Base-by-base conservation (phyloP, 2,113 vertebrate genomes). In the Pogonocichla stellata region DNA sequence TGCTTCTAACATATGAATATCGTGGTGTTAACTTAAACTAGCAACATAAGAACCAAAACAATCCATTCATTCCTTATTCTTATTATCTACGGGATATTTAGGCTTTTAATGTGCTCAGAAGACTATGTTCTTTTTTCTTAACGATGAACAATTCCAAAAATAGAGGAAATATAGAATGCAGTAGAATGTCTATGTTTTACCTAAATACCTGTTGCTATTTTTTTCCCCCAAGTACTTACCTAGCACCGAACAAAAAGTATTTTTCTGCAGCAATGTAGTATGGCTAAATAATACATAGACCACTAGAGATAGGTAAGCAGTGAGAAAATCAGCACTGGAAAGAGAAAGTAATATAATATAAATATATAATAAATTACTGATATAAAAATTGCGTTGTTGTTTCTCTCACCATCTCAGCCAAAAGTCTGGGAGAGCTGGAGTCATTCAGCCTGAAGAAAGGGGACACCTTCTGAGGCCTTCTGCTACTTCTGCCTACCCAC, bases 271-370 rank as follows among this genome's bases (percentile, higher is more conserved):
- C 43, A 75, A 34, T 8, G 9, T 47, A 54, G 9, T 61, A 60
- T 10, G 2, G 14, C 3, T 60, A 54, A 62, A 34, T 53, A 70
- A 47, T 3, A 3, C 10, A 22, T 1, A 57, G n/a, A 31, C 2
- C 9, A n/a, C 28, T n/a, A 53, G 19, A 12, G 8, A 20, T 2
- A 58, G 5, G 7, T 19, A 74, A 48, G 10, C 14, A 60, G 7
- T 14, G 18, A 67, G 12, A 89, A 26, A 4, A 73, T 22, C 29
- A 84, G 6, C 40, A 29, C n/a, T 22, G 22, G 6, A 69, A 80
- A 73, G 3, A 77, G 17, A 31, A 77, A 60, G 14, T n/a, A n/a
- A n/a, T n/a, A n/a, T n/a, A n/a, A n/a, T n/a, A n/a, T n/a, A n/a
- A n/a, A n/a, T n/a, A n/a, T n/a, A n/a, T n/a, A n/a, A 45, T 1